These are phyloP conservation scores for Ophion ellenae DNA, from an alignment of 2,888 invertebrate species.

Conservation along the genomic window DNA sequence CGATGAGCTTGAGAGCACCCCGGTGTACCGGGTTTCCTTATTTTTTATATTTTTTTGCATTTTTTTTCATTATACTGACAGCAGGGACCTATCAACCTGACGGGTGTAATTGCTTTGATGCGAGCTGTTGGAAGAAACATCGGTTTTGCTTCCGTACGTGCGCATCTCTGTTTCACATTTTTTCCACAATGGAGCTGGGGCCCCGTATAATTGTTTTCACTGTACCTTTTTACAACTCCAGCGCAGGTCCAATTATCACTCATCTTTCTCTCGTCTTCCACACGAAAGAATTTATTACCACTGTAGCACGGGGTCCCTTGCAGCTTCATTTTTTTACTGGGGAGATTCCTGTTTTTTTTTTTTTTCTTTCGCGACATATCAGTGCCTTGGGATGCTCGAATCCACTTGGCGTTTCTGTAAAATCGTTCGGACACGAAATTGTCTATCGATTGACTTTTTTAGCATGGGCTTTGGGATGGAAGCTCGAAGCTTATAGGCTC, in stretches of 20 bases:
- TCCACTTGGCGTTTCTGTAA: not conserved
- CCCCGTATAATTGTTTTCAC: not conserved
- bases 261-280: not conserved
- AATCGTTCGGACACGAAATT: slow-evolving; percentile 15
- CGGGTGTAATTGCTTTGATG: slow-evolving; percentile 53
- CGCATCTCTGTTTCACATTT: not conserved
- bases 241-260: not conserved
- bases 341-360: not conserved
- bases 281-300: not conserved
- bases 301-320: not conserved
- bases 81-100: slow-evolving; percentile 38
- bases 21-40: slow-evolving; percentile 1
- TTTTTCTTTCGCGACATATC: not conserved
- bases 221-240: not conserved
- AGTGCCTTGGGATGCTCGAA: not conserved
- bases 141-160: slow-evolving; percentile 8
- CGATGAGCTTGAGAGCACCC: slow-evolving; percentile 24
- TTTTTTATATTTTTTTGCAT: slow-evolving; percentile 2
- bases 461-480: not conserved
- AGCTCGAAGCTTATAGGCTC: slow-evolving; percentile 5
- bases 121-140: slow-evolving; percentile 48
- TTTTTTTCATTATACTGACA: slow-evolving; percentile 1
- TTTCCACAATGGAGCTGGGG: not conserved
- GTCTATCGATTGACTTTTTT: slow-evolving; percentile 10
- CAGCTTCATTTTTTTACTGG: not conserved